phyloP scores from a whole-genome alignment of 2,113 vertebrate species.

The Actenoides lindsayi region DNA sequence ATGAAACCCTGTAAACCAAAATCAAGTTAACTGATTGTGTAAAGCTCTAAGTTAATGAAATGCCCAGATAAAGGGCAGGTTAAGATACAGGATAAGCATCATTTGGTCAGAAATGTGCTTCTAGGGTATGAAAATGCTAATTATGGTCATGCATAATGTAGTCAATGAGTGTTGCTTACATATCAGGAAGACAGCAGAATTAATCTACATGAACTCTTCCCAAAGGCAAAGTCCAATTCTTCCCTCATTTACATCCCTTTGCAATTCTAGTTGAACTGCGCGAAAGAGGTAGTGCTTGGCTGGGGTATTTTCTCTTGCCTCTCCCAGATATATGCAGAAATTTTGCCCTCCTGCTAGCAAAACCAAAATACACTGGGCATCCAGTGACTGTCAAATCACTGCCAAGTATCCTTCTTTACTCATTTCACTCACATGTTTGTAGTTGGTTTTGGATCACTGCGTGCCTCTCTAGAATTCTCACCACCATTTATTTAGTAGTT shows the following conservation, averaged over 20 bases:
- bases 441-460: not conserved
- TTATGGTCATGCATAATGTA: not conserved
- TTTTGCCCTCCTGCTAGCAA: not conserved
- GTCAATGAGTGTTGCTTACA: not conserved
- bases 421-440: not conserved
- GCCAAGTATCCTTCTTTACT: not conserved
- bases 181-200: not conserved
- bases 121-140: not conserved
- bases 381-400: not conserved
- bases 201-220: not conserved
- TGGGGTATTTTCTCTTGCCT: not conserved
- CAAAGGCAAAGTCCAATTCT: not conserved
- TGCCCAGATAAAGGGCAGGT: not conserved
- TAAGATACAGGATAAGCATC: not conserved
- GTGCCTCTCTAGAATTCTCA: not conserved
- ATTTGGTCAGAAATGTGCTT: not conserved
- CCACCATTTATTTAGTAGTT: not conserved
- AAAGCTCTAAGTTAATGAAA: not conserved
- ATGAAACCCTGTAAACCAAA: not conserved
- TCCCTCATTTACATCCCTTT: not conserved
- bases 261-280: not conserved
- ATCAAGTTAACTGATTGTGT: not conserved
- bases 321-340: not conserved
- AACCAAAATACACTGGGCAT: not conserved
- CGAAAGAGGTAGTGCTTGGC: not conserved